Evolutionary conservation across 64 coral and sea anemone species (phyloP), one percentile per base, ranked within the genome.

Genomic region (Hydrozoanthus tunicans): DNA sequence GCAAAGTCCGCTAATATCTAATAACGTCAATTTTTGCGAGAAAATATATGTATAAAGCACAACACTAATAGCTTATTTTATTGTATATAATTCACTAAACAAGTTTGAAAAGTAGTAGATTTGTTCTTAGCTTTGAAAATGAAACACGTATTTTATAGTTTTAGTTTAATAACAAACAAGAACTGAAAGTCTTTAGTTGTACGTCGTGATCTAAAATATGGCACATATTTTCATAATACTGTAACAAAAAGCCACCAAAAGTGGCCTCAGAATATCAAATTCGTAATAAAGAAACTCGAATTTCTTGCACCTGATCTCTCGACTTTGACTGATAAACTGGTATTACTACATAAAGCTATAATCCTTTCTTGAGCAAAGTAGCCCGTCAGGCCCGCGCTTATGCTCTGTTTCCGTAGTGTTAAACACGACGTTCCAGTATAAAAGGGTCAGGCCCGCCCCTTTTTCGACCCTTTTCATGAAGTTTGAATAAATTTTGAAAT

Each of bases 1-100:
- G 13, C 51, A 6, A 70, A 70, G 8, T 69, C 5, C 68, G 67
- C 9, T 70, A 55, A 20, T 25, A 7, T 78, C 55, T 13, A 9
- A 43, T 3, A 43, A 15, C 3, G 64, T 10, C 70, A 20, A 58
- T 53, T 3, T 9, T 10, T 26, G 70, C 71, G 65, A 86, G n/a
- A 73, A 54, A 86, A 81, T 5, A 58, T 70, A 26, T 72, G 66
- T 71, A 86, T 56, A 56, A 69, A 56, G 82, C 54, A 55, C 23
- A 13, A 20, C 67, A 25, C 56, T 84, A 68, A 84, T 43, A 86
- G 6, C 43, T 32, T 73, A 86, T 86, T 86, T 86, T 86, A 86
- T 72, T 86, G 83, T 86, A 86, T 53, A 86, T 86, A 86, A 70
- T 25, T 61, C 26, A 9, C 58, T n/a, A 3, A 66, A 65, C 53